Evolutionary conservation across 2,113 vertebrate genomes (phyloP).

Genomic region (Morphnarchus princeps): DNA sequence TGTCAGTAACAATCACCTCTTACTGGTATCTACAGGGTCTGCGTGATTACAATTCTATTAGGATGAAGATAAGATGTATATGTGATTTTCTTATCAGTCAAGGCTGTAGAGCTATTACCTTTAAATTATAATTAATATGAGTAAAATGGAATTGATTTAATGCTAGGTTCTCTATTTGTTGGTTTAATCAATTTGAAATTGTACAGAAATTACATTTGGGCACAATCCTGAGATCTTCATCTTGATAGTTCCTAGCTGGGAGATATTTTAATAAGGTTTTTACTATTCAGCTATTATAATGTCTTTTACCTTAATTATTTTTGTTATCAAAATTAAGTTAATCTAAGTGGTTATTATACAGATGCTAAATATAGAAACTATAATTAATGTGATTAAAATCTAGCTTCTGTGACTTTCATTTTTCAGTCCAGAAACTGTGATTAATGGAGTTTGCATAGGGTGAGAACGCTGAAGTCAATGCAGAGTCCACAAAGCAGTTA

Average conservation of each 20-base stretch:
- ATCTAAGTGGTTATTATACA: neutral
- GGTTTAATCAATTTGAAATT: neutral
- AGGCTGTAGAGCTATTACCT: neutral
- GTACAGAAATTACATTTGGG: neutral
- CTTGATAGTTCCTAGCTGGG: neutral
- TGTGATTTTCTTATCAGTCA: neutral
- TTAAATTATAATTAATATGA: neutral
- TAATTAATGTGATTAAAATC: conserved; percentile 12
- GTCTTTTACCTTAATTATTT: neutral
- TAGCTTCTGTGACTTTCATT: neutral
- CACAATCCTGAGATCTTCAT: neutral
- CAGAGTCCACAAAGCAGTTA: neutral
- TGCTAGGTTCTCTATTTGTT: neutral
- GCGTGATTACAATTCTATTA: neutral
- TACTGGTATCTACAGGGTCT: neutral
- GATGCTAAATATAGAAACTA: neutral
- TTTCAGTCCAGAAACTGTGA: neutral
- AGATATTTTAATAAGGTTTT: neutral
- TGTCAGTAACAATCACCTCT: neutral
- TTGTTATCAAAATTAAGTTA: neutral
- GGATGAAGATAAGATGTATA: neutral
- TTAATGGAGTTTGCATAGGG: neutral
- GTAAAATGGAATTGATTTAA: neutral
- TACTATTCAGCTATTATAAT: neutral
- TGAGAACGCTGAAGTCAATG: neutral